A percentile compares a stretch with the other conserved stretches of the same genome.
These are phyloP conservation scores for Pangasius larnaudii DNA, from an alignment of 2,797 vertebrate species.

Conservation along the genomic window DNA sequence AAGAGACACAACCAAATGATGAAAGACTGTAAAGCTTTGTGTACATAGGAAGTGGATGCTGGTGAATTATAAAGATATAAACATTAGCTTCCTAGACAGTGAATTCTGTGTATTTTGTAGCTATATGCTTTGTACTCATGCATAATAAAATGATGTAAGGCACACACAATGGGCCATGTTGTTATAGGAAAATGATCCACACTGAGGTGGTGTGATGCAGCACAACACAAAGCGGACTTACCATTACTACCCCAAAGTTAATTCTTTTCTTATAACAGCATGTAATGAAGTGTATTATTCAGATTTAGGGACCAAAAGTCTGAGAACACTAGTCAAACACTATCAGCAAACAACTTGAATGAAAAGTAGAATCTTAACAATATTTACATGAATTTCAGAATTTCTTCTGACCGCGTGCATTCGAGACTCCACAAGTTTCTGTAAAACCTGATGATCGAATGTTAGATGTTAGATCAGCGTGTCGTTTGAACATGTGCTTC, in stretches of 20 bases:
- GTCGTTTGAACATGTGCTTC: no score
- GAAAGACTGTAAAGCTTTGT: neutral
- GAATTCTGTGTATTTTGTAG: neutral
- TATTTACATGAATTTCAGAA: neutral
- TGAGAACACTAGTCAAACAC: no score
- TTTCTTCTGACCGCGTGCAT: neutral
- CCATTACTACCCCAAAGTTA: no score
- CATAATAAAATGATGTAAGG: neutral
- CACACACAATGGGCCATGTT: neutral
- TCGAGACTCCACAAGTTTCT: neutral
- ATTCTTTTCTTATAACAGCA: no score
- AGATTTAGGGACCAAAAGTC: no score
- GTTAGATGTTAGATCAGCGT: no score
- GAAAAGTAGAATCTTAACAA: no score
- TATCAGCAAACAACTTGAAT: no score
- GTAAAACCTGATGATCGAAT: no score
- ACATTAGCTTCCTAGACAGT: neutral
- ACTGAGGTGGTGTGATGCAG: neutral
- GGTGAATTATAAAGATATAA: neutral
- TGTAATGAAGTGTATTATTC: neutral
- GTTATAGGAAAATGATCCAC: neutral
- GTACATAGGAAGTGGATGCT: neutral
- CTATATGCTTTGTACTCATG: neutral
- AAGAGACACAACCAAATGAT: neutral
- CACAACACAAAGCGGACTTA: neutral